These are phyloP conservation scores for Myiothlypis coronata DNA, from an alignment of 2,797 vertebrate genomes.

Conservation along the genomic window DNA sequence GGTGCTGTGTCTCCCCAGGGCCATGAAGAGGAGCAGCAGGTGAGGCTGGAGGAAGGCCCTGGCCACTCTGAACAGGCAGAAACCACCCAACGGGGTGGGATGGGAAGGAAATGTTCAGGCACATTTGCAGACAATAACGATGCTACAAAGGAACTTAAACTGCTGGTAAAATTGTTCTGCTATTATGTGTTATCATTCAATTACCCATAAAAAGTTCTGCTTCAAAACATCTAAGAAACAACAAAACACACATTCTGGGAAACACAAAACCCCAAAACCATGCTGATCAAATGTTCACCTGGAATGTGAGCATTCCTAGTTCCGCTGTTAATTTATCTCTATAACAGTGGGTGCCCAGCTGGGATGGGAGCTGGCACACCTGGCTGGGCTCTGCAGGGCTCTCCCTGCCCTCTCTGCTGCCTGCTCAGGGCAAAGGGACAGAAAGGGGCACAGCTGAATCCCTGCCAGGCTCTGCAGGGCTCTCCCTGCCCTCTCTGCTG, in stretches of 20 bases:
- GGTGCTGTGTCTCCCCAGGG: rapidly evolving
- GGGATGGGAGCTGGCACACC: rapidly evolving
- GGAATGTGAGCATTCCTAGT: rapidly evolving
- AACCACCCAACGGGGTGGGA: rapidly evolving
- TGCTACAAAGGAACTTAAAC: not conserved
- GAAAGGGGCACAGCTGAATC: not conserved
- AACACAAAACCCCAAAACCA: not conserved
- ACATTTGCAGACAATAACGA: not conserved
- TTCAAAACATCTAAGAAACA: not conserved
- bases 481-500: no score
- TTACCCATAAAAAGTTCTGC: not conserved
- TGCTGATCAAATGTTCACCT: not conserved
- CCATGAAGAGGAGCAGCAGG: not conserved
- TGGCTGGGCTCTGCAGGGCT: not conserved
- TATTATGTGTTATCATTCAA: not conserved
- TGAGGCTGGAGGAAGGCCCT: not conserved
- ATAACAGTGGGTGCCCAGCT: rapidly evolving
- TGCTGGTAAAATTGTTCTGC: not conserved
- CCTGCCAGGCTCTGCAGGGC: no score
- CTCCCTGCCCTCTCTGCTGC: no score
- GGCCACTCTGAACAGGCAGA: not conserved
- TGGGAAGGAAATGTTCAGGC: not conserved
- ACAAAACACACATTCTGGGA: not conserved
- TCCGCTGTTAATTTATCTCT: no score
- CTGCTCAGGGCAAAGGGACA: no score